Evolutionary conservation across 1,140 invertebrate species (phyloP), one percentile per base, ranked within the genome.

Genomic region (Magallana gigas): DNA sequence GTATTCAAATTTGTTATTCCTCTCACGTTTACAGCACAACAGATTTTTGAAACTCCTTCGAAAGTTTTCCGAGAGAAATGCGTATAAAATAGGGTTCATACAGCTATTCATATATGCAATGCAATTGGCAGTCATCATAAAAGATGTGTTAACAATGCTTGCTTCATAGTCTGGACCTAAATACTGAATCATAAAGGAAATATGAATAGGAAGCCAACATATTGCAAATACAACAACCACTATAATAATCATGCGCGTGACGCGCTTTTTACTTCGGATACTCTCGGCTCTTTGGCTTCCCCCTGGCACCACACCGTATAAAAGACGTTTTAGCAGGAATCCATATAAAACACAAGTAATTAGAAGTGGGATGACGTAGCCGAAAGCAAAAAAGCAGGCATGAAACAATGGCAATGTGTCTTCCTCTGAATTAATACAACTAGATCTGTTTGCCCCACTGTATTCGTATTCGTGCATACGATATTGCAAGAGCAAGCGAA

Each of bases 141-240:
- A 95, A 18, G 97, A 96, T 91, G 98, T 96, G 97, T 29, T 76
- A 12, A 76, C 23, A 29, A 76, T 76, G 23, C 36, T 76, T 76
- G 59, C 56, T 57, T 82, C 59, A 23, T 59, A 82, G 57, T 60
- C 6, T 14, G 57, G 36, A 6, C 85, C 84, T 83, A 85, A 88
- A 87, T 92, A 89, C 83, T 94, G 94, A 80, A 94, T 80, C 83
- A 95, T 93, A 85, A 95, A 94, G 92, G 96, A 94, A 12, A 96
- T 93, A 96, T 99, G 98, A 92, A 99, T 97, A 2, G 98, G 98
- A 91, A 97, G 97, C 98, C 98, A 99, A 95, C 98, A 99, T 60
- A 98, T 95, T 9, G 98, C 98, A 94, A 99, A 99, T 57, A 98
- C 98, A 36, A 98, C 96, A 0, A 99, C 98, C 16, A 99, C 98